Base-by-base conservation (phyloP, 2,888 invertebrate genomes). In the Eilema sororculum region DNA sequence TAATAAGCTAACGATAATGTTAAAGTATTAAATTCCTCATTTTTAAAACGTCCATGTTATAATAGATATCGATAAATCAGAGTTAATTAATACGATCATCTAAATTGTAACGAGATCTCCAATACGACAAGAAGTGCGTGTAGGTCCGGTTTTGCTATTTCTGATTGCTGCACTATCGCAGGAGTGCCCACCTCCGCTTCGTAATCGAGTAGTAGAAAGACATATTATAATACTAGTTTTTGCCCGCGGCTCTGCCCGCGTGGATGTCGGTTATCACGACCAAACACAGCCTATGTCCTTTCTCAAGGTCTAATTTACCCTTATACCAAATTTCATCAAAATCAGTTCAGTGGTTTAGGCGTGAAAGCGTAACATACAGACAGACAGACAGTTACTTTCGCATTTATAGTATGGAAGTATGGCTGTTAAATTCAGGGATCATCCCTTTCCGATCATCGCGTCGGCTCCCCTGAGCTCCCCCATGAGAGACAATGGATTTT, bases 131-230 rank as follows among this genome's bases (percentile, higher is more conserved):
- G n/a, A 52, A n/a, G 52, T 52, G 52, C 52, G 20, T n/a, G n/a
- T 52, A 52, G n/a, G n/a, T 52, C 52, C 52, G 52, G n/a, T 52
- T 52, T 20, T 52, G n/a, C 52, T 52, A 52, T 52, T 52, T n/a
- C 52, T 52, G 9, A 20, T 52, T 52, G 52, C 52, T 52, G n/a
- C 2, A 52, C 52, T 52, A n/a, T 52, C n/a, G 9, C 52, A 3
- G 52, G 52, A 52, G 9, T 8, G 8, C 52, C 20, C 52, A 52
- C 52, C 52, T n/a, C 52, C 52, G 9, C 52, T 9, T 52, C n/a
- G 52, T 52, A n/a, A 9, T 52, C 46, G 20, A 8, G 20, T 52
- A 52, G 52, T 20, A 20, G n/a, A 52, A n/a, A 52, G 9, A 2
- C n/a, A 9, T 52, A 6, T 46, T 20, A 46, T 46, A n/a, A n/a